A percentile compares a stretch with the other conserved stretches of the same genome.
Conservation (phyloP, 2,113 vertebrate species). For the Cynocephalus volans region DNA sequence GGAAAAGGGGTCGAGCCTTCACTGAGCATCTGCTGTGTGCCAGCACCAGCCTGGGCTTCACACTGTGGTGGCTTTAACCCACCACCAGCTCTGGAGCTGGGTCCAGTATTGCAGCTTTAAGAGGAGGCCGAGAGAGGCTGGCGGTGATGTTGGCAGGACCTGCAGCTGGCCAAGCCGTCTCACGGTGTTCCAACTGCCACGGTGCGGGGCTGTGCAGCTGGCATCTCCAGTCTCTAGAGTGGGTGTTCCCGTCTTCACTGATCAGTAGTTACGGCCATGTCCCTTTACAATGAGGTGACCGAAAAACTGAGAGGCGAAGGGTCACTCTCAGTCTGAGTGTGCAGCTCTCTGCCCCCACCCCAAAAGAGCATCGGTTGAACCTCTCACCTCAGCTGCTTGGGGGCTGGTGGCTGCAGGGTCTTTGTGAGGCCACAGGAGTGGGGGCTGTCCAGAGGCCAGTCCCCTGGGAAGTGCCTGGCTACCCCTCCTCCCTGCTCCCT, state of each 20-base stretch:
- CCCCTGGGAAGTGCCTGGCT: background rate
- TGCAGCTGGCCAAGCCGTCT: background rate
- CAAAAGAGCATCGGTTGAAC: background rate
- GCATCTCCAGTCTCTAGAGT: background rate
- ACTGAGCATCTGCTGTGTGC: background rate
- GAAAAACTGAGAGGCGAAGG: background rate
- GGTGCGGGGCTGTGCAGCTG: background rate
- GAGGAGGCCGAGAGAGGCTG: background rate
- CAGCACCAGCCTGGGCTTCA: background rate
- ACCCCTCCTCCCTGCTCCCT: accelerated
- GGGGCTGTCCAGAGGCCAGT: background rate
- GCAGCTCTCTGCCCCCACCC: accelerated
- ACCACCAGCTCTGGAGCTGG: background rate
- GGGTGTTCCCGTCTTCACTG: background rate
- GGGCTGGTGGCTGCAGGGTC: background rate
- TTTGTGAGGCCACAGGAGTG: background rate
- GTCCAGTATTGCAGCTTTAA: background rate
- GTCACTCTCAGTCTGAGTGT: background rate
- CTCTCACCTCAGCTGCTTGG: accelerated
- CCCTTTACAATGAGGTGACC: background rate
- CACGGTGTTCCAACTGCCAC: background rate
- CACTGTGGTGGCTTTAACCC: background rate
- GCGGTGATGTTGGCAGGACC: background rate
- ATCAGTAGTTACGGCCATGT: accelerated
- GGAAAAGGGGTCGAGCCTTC: background rate